phyloP scores from a whole-genome alignment of 2,888 invertebrate species.

The Platypus cylindrus region DNA sequence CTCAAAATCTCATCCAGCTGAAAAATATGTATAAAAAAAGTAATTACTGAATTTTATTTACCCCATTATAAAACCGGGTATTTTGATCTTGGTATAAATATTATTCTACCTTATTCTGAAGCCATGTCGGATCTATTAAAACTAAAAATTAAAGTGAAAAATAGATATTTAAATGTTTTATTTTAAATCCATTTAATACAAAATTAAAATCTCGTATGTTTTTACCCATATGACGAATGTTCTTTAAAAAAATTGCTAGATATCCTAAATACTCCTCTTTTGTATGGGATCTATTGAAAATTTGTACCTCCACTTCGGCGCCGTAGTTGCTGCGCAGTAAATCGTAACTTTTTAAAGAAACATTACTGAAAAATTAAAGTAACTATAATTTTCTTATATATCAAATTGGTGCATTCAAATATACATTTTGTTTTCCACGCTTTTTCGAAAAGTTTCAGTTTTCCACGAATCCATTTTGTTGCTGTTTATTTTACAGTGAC shows the following conservation, averaged over 20 bases:
- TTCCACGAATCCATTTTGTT: slow-evolving; percentile 6
- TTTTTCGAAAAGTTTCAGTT: slow-evolving; percentile 6
- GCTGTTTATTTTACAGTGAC: too few species aligned
- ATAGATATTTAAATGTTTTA: background rate
- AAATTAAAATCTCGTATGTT: too few species aligned
- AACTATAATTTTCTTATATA: background rate
- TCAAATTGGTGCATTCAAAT: too few species aligned
- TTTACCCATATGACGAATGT: slow-evolving; percentile 10
- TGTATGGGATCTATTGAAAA: slow-evolving; percentile 5
- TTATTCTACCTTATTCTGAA: background rate
- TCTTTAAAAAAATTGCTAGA: slow-evolving; percentile 7
- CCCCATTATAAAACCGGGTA: slow-evolving; percentile 4
- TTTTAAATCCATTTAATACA: background rate
- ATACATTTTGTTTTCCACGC: slow-evolving; percentile 7
- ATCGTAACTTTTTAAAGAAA: slow-evolving; percentile 1
- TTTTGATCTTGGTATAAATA: slow-evolving; percentile 4
- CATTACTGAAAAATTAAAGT: slow-evolving; percentile 3
- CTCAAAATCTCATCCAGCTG: slow-evolving; percentile 6
- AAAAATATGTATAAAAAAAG: background rate
- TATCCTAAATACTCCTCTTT: slow-evolving; percentile 12
- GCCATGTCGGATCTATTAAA: background rate
- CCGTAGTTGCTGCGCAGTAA: background rate
- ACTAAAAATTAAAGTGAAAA: background rate
- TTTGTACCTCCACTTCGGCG: slow-evolving; percentile 3
- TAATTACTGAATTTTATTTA: slow-evolving; percentile 3